Evolutionary conservation across 2,888 invertebrate species (phyloP).

Genomic region (Pterostichus niger): DNA sequence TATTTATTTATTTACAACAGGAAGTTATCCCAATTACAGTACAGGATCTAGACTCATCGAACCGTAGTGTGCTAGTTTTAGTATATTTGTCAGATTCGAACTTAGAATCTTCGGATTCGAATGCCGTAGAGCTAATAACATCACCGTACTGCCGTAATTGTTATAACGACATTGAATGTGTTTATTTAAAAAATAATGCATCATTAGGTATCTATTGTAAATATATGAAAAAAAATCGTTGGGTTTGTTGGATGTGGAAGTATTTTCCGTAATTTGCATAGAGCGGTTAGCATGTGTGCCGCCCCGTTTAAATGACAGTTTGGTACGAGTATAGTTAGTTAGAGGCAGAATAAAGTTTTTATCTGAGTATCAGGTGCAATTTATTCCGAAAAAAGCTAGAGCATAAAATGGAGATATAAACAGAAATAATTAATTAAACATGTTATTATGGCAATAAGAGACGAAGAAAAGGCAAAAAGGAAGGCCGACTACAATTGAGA

Average conservation of each 20-base stretch:
- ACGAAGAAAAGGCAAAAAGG: conserved; percentile 55
- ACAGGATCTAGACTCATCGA: too few relatives aligned
- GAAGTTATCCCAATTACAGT: too few relatives aligned
- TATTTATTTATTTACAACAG: too few relatives aligned
- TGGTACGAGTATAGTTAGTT: conserved; percentile 48
- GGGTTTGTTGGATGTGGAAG: not conserved
- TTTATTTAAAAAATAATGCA: too few relatives aligned
- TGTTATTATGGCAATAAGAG: conserved; percentile 59
- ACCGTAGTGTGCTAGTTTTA: too few relatives aligned
- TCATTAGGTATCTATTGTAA: not conserved
- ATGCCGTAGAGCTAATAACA: too few relatives aligned
- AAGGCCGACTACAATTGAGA: conserved; percentile 55
- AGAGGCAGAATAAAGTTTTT: conserved; percentile 40
- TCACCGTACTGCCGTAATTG: too few relatives aligned
- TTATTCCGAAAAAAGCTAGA: conserved; percentile 40
- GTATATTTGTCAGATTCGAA: too few relatives aligned
- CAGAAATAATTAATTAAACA: conserved; percentile 58
- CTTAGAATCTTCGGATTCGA: too few relatives aligned
- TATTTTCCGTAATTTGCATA: conserved; percentile 36
- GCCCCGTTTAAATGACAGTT: conserved; percentile 38
- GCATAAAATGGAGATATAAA: conserved; percentile 56
- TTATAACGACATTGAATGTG: too few relatives aligned
- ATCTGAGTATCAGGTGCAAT: conserved; percentile 55
- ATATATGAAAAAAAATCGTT: conserved; percentile 1
- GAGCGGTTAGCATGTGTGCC: conserved; percentile 46